Evolutionary conservation across 1,140 invertebrate genomes (phyloP).

Genomic region (Diorhabda sublineata): DNA sequence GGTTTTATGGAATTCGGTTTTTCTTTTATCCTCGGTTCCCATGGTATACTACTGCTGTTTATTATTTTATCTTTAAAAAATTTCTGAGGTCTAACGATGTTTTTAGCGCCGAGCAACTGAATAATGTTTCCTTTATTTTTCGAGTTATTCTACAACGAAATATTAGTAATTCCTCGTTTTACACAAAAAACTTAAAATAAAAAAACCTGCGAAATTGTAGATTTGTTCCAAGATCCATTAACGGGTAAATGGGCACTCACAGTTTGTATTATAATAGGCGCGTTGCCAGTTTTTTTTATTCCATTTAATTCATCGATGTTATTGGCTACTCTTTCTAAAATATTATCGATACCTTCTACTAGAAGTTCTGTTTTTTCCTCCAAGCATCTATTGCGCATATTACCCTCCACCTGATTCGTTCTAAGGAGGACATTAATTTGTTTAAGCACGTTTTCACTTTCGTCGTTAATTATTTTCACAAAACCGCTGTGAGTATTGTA

Average conservation of each 20-base stretch:
- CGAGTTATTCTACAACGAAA: slow-evolving; percentile 13
- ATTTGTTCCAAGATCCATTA: slow-evolving; percentile 46
- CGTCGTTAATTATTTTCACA: slow-evolving; percentile 55
- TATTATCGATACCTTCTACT: slow-evolving; percentile 70
- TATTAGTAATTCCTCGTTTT: not conserved
- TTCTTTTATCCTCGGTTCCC: slow-evolving; percentile 75
- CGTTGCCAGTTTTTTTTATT: slow-evolving; percentile 52
- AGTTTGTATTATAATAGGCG: slow-evolving; percentile 50
- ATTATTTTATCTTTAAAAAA: slow-evolving; percentile 83
- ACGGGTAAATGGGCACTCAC: slow-evolving; percentile 40
- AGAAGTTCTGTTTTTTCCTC: slow-evolving; percentile 74
- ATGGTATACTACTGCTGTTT: slow-evolving; percentile 69
- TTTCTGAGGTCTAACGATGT: slow-evolving; percentile 77
- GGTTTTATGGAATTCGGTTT: slow-evolving; percentile 89
- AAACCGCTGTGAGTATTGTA: slow-evolving; percentile 69
- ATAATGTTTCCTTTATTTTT: slow-evolving; percentile 37
- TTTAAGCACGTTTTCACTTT: slow-evolving; percentile 54
- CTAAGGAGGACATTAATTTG: slow-evolving; percentile 56
- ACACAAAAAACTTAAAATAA: not conserved
- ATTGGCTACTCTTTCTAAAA: slow-evolving; percentile 76
- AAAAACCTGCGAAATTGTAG: slow-evolving; percentile 22
- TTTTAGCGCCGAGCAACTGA: slow-evolving; percentile 66
- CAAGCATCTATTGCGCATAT: slow-evolving; percentile 54
- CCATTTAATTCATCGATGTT: slow-evolving; percentile 69
- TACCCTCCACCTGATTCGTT: slow-evolving; percentile 57